These are phyloP conservation scores for Meloe dianella DNA, from an alignment of 2,888 invertebrate genomes.

Conservation along the genomic window DNA sequence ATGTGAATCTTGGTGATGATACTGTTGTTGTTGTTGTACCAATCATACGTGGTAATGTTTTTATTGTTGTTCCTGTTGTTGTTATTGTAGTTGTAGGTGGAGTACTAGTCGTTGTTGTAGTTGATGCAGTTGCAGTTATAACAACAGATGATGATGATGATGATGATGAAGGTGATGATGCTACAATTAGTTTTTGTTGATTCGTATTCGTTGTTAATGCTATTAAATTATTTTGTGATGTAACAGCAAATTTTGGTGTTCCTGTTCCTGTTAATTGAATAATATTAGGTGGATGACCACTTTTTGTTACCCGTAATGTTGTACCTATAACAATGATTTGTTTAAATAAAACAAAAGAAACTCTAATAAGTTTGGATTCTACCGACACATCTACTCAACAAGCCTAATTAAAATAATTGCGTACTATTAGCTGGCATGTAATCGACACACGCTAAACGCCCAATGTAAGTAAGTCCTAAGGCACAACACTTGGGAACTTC, in stretches of 20 bases:
- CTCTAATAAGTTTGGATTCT: too few species aligned
- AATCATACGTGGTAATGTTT: background rate
- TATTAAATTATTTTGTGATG: slow-evolving; percentile 61
- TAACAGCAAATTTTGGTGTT: slow-evolving; percentile 60
- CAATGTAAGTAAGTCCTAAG: too few species aligned
- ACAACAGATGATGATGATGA: slow-evolving; percentile 40
- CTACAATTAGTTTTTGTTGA: slow-evolving; percentile 56
- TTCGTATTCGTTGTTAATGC: slow-evolving; percentile 44
- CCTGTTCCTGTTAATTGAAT: slow-evolving; percentile 60
- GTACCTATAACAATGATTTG: slow-evolving; percentile 51
- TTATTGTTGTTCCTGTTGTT: slow-evolving; percentile 12
- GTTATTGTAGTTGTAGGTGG: slow-evolving; percentile 39
- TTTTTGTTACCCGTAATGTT: slow-evolving; percentile 61
- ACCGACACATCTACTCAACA: too few species aligned
- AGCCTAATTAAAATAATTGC: too few species aligned
- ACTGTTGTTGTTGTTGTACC: slow-evolving; percentile 26
- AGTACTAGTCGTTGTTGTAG: slow-evolving; percentile 43
- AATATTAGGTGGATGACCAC: slow-evolving; percentile 59
- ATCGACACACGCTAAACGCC: too few species aligned
- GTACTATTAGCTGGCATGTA: too few species aligned
- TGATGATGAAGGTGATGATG: slow-evolving; percentile 45
- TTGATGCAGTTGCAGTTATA: slow-evolving; percentile 41
- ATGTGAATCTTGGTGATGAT: slow-evolving; percentile 48
- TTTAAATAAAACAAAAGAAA: background rate
- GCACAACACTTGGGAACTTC: too few species aligned